A percentile compares a stretch with the other conserved stretches of the same genome.
phyloP scores from a whole-genome alignment of 2,888 invertebrate genomes.

The Heteropelma amictum region DNA sequence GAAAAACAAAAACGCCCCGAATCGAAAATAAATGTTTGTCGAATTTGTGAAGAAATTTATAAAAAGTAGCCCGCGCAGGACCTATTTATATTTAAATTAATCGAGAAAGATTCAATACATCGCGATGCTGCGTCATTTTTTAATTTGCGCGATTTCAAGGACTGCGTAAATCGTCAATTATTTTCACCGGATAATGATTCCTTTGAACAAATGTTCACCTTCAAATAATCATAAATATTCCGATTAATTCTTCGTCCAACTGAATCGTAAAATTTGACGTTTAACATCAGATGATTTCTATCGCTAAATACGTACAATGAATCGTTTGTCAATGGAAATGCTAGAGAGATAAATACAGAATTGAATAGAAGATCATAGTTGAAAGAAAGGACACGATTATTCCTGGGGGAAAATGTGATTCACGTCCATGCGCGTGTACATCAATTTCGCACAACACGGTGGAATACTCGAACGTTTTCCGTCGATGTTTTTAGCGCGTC shows the following conservation, averaged over 20 bases:
- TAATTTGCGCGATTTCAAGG: no score
- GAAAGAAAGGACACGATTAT: not conserved
- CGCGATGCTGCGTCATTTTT: no score
- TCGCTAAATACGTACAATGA: no score
- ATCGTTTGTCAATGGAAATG: not conserved
- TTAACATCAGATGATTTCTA: no score
- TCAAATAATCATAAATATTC: no score
- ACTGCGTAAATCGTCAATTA: no score
- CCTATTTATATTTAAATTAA: not conserved
- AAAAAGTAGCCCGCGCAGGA: not conserved
- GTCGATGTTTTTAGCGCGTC: constrained; percentile 33
- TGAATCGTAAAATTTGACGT: no score
- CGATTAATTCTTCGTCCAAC: no score
- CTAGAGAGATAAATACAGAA: not conserved
- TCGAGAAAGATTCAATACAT: no score
- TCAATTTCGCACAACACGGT: constrained; percentile 10
- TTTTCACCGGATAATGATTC: no score
- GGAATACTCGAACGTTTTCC: constrained; percentile 32
- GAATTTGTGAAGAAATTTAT: constrained; percentile 13
- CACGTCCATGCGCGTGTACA: not conserved
- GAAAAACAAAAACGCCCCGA: constrained; percentile 23
- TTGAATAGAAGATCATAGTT: not conserved
- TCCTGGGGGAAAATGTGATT: not conserved
- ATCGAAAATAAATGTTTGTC: constrained; percentile 51
- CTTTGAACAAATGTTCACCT: no score